phyloP scores from a whole-genome alignment of 2,113 vertebrate genomes.

The Platichthys flesus region DNA sequence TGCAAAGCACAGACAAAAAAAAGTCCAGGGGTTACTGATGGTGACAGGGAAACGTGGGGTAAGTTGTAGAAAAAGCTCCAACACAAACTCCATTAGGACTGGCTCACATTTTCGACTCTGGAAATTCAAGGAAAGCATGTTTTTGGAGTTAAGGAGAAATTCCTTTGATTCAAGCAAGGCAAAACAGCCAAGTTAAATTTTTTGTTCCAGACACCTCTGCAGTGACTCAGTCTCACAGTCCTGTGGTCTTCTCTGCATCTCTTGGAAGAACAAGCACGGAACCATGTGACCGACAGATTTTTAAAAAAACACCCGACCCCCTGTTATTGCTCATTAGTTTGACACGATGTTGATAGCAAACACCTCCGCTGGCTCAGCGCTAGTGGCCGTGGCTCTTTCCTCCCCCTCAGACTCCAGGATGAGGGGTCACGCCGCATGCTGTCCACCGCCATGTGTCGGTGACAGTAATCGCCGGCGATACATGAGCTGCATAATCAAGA shows the following conservation, averaged over 20 bases:
- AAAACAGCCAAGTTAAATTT: constrained; percentile 26
- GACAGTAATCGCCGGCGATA: constrained; percentile 49
- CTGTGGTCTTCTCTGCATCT: constrained; percentile 3
- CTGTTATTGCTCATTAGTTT: constrained; percentile 56
- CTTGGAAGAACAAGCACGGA: constrained; percentile 28
- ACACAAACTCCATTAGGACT: background rate
- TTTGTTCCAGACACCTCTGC: constrained; percentile 18
- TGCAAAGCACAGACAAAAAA: constrained; percentile 40
- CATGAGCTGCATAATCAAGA: constrained; percentile 46
- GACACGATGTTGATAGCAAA: constrained; percentile 60
- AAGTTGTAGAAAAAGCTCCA: background rate
- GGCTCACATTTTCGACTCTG: background rate
- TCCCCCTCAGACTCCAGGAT: constrained; percentile 60
- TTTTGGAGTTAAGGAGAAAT: constrained; percentile 16
- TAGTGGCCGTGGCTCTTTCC: constrained; percentile 48
- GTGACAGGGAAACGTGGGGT: background rate
- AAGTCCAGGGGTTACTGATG: constrained; percentile 26
- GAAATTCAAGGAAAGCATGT: background rate
- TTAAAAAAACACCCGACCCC: constrained; percentile 22
- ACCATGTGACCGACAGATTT: background rate
- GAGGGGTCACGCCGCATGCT: constrained; percentile 54
- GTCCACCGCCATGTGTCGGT: constrained; percentile 30
- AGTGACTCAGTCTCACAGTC: constrained; percentile 35
- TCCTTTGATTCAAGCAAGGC: constrained; percentile 23
- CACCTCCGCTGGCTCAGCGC: constrained; percentile 21